Evolutionary conservation across 1,140 invertebrate genomes (phyloP), one percentile per base, ranked within the genome.

Genomic region (Mizuhopecten yessoensis): DNA sequence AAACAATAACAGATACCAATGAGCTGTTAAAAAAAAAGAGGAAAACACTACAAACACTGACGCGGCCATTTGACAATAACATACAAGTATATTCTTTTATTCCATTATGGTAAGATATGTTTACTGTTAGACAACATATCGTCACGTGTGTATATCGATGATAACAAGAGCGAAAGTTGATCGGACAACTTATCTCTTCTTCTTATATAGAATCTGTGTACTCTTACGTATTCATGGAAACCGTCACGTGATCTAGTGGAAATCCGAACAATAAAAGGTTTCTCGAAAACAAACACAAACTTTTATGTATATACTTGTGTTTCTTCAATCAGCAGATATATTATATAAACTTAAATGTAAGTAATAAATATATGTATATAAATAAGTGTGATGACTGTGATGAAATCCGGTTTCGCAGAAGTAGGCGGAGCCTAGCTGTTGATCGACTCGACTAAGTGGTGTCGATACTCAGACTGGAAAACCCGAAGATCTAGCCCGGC

Each of bases 331-430:
- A 75, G 5, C 11, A n/a, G 36, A 39, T 45, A 45, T 5, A 75
- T 75, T 3, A 17, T 75, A n/a, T 75, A 29, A 75, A 1, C 17
- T 45, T 20, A 9, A 15, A 1, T 13, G 9, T 45, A 45, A 5
- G 23, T 75, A 3, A 29, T 29, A 75, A 75, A 75, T 75, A 75
- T 29, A 75, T 3, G 13, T 15, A 20, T 75, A 75, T 29, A 75
- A 75, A 75, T 29, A n/a, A 75, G 11, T 5, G 23, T 75, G 57
- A 75, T 75, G 57, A 75, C 0, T 75, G n/a, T n/a, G 57, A 13
- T 75, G n/a, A 75, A 75, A 29, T 75, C 57, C 57, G 57, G 57
- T 75, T 75, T 75, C 57, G n/a, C 57, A 75, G 57, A 75, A 75
- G 23, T 75, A 29, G 57, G 57, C 57, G 57, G 57, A 75, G 57